Evolutionary conservation across 2,888 invertebrate genomes (phyloP).

Genomic region (Ypsolopha scabrella): DNA sequence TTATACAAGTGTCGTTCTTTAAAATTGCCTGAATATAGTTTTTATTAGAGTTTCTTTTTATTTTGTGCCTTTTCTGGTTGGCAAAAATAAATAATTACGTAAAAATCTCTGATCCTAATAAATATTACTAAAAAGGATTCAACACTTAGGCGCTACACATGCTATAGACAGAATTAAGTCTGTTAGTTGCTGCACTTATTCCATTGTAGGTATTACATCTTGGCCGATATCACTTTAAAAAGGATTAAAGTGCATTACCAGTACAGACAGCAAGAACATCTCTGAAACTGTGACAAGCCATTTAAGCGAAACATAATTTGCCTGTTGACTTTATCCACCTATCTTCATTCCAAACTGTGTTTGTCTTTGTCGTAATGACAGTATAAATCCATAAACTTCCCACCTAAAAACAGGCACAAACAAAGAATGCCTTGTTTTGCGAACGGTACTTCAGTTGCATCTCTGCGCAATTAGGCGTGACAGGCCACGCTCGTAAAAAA

Average conservation of each 20-base stretch:
- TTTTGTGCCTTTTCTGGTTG: no score
- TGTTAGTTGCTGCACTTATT: background rate
- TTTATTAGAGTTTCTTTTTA: no score
- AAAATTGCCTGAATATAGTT: no score
- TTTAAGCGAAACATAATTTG: background rate
- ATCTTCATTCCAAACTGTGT: no score
- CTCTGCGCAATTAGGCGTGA: slow-evolving; percentile 22
- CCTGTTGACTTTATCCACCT: background rate
- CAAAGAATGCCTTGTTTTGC: background rate
- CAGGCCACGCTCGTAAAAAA: slow-evolving; percentile 17
- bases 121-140: no score
- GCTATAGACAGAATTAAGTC: no score
- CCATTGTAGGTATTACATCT: background rate
- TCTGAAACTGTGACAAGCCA: background rate
- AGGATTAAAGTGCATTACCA: background rate
- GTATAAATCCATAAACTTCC: background rate
- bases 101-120: no score
- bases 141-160: no score
- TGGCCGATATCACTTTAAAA: background rate
- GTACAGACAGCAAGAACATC: background rate
- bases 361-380: background rate
- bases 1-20: no score
- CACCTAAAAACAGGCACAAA: no score
- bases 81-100: no score
- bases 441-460: slow-evolving; percentile 12